phyloP scores from a whole-genome alignment of 2,797 vertebrate genomes.

The Labeo calbasu region DNA sequence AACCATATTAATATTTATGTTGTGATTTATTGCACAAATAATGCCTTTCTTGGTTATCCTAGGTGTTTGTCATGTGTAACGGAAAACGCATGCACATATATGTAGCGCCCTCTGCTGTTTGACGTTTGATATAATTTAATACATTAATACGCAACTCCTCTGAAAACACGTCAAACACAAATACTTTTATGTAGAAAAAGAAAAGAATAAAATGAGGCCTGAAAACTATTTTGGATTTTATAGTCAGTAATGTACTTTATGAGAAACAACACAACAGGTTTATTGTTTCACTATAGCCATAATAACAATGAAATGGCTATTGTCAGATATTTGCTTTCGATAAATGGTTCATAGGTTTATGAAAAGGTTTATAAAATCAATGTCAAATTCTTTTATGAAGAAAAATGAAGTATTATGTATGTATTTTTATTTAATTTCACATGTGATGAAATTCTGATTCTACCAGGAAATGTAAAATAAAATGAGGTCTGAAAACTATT shows the following conservation, averaged over 20 bases:
- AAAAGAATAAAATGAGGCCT: no score
- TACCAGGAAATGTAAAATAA: background rate
- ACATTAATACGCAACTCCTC: background rate
- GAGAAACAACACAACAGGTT: no score
- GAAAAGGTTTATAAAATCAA: no score
- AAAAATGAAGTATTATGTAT: no score
- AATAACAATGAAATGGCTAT: no score
- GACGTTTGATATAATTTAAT: background rate
- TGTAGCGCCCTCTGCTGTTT: conserved; percentile 21
- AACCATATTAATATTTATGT: background rate
- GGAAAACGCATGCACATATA: background rate
- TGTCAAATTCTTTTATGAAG: no score
- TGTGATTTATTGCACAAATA: background rate
- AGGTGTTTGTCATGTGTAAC: background rate
- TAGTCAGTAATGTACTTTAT: no score
- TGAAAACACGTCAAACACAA: background rate
- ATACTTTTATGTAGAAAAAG: background rate
- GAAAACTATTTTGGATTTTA: no score
- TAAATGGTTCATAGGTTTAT: no score
- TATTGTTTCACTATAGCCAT: no score
- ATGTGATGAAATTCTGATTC: background rate
- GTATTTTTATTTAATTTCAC: no score
- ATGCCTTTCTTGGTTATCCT: background rate
- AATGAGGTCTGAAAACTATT: background rate
- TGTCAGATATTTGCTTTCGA: no score